phyloP scores from a whole-genome alignment of 2,113 vertebrate species.

The Cyphomyrus plagiostoma region DNA sequence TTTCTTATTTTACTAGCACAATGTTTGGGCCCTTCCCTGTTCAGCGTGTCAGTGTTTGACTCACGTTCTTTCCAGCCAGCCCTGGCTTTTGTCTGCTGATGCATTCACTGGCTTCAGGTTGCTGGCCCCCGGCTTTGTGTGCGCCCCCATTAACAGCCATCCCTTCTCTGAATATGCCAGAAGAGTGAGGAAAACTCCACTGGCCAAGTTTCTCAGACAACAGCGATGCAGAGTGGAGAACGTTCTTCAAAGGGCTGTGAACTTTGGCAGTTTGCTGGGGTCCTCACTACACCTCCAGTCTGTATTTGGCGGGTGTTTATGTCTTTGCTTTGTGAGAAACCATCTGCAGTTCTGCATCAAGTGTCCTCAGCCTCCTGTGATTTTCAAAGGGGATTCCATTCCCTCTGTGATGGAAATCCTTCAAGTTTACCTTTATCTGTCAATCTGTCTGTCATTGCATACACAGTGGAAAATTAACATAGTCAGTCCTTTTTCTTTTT shows the following conservation, averaged over 20 bases:
- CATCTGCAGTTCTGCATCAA: neutral
- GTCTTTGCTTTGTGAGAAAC: neutral
- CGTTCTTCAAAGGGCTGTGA: neutral
- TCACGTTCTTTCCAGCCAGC: conserved; percentile 34
- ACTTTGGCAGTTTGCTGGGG: neutral
- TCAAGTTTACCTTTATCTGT: neutral
- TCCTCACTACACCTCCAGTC: neutral
- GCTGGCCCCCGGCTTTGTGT: neutral
- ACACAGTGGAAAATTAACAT: neutral
- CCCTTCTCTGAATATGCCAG: neutral
- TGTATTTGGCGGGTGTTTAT: neutral
- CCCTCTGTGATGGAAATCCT: neutral
- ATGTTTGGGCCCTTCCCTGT: conserved; percentile 18
- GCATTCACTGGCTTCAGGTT: neutral
- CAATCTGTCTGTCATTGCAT: neutral
- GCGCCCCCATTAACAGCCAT: neutral
- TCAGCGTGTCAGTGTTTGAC: neutral
- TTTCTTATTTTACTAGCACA: neutral
- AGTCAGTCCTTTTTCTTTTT: neutral
- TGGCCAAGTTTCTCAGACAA: neutral
- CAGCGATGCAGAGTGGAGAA: neutral
- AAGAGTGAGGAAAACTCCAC: neutral
- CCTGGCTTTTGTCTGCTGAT: conserved; percentile 42
- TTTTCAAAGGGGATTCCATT: neutral
- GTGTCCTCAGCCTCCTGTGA: neutral